Percentiles rank a stretch among this genome's conserved stretches.
phyloP scores from a whole-genome alignment of 2,888 invertebrate species.

The Pterostichus niger region DNA sequence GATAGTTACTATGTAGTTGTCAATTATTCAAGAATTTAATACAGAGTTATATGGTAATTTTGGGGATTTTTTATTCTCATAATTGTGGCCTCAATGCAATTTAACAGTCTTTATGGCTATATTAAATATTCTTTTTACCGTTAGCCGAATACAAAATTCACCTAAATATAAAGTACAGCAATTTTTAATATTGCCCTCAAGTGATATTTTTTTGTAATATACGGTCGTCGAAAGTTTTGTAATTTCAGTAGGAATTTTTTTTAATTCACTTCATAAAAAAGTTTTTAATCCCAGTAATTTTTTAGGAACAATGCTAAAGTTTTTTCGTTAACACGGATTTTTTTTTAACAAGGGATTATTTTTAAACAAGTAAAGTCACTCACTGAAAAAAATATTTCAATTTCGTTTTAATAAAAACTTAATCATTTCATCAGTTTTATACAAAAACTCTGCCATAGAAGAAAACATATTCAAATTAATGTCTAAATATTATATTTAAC shows the following conservation, averaged over 20 bases:
- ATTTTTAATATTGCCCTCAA: slow-evolving; percentile 37
- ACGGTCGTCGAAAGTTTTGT: slow-evolving; percentile 27
- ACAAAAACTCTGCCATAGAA: too few relatives aligned
- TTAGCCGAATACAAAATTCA: slow-evolving; percentile 24
- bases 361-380: too few relatives aligned
- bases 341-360: slow-evolving; percentile 1
- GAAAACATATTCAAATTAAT: too few relatives aligned
- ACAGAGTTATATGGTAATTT: background rate
- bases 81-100: background rate
- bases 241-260: slow-evolving; percentile 17
- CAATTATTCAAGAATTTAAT: slow-evolving; percentile 18
- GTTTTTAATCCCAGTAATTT: slow-evolving; percentile 25
- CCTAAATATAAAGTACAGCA: background rate
- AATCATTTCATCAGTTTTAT: too few relatives aligned
- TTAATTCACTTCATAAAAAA: slow-evolving; percentile 36
- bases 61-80: background rate
- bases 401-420: too few relatives aligned
- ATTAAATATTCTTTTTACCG: slow-evolving; percentile 34
- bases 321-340: slow-evolving; percentile 6
- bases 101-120: slow-evolving; percentile 3
- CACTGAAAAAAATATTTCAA: too few relatives aligned
- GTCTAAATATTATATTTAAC: too few relatives aligned
- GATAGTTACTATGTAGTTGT: background rate
- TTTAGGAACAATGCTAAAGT: slow-evolving; percentile 17
- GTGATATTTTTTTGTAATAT: slow-evolving; percentile 16